A percentile compares a stretch with the other conserved stretches of the same genome.
Evolutionary conservation across 1,140 invertebrate genomes (phyloP).

Genomic region (Anagrus nilaparvatae): DNA sequence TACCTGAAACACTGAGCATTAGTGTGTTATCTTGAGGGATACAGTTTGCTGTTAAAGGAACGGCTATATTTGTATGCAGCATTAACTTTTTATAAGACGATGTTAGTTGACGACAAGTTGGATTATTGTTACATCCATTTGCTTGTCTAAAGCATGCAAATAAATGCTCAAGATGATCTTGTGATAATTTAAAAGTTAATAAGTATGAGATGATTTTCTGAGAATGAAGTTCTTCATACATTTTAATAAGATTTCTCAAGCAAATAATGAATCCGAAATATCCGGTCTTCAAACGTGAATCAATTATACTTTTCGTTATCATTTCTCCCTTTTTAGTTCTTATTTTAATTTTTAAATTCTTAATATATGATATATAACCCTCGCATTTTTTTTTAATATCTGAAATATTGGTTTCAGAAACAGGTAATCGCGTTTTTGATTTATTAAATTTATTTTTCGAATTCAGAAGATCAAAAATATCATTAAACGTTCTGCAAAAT

Average conservation of each 20-base stretch:
- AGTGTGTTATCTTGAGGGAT: not conserved
- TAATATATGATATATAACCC: not conserved
- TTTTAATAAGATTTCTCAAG: not conserved
- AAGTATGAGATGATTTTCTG: not conserved
- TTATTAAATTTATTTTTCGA: not conserved
- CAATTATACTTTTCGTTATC: not conserved
- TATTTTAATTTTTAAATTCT: not conserved
- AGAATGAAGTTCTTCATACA: not conserved
- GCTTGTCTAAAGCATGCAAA: not conserved
- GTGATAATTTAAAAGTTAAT: not conserved
- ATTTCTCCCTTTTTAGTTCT: not conserved
- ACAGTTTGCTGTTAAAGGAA: not conserved
- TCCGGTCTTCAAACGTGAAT: not conserved
- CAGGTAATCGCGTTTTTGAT: not conserved
- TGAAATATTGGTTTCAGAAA: not conserved
- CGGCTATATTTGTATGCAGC: not conserved
- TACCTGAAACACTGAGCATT: not conserved
- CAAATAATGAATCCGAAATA: not conserved
- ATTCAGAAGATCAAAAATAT: not conserved
- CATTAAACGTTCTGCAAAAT: not conserved
- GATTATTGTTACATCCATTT: not conserved
- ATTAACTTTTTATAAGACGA: not conserved
- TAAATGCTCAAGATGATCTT: not conserved
- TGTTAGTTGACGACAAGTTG: not conserved
- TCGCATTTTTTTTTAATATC: not conserved